Evolutionary conservation across 1,140 invertebrate genomes (phyloP).

Genomic region (Bombus huntii): DNA sequence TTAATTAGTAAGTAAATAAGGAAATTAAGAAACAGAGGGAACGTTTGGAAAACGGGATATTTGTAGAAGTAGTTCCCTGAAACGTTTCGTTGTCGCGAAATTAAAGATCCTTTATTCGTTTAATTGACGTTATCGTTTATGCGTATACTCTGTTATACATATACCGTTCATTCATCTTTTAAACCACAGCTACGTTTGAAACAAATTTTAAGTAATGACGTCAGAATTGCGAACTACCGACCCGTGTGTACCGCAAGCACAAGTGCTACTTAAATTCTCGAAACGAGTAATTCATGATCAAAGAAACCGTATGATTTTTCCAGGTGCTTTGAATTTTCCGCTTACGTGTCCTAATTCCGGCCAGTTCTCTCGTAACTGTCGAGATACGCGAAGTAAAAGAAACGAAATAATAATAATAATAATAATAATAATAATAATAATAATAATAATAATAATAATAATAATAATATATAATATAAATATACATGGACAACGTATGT

Average conservation of each 20-base stretch:
- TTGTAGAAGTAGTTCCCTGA: background rate
- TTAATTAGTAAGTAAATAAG: background rate
- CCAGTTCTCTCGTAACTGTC: background rate
- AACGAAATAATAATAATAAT: background rate
- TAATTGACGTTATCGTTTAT: background rate
- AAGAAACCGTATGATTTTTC: conserved; percentile 2
- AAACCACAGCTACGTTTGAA: conserved; percentile 8
- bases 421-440: background rate
- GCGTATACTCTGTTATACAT: background rate
- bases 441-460: background rate
- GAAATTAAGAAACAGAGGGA: background rate
- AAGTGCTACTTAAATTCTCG: conserved; percentile 36
- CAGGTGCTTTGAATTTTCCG: conserved; percentile 5
- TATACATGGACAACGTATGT: too few relatives aligned
- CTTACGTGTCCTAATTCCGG: background rate
- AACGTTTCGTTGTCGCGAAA: conserved; percentile 8
- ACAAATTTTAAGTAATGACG: conserved; percentile 23
- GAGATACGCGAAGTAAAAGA: background rate
- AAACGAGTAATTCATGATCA: conserved; percentile 18
- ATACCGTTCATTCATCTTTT: background rate
- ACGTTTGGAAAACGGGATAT: background rate
- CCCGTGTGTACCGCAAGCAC: background rate
- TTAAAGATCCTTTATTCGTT: conserved; percentile 6
- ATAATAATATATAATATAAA: background rate
- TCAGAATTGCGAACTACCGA: background rate